Evolutionary conservation across 2,888 invertebrate genomes (phyloP).

Genomic region (Oxyteleia sp.): DNA sequence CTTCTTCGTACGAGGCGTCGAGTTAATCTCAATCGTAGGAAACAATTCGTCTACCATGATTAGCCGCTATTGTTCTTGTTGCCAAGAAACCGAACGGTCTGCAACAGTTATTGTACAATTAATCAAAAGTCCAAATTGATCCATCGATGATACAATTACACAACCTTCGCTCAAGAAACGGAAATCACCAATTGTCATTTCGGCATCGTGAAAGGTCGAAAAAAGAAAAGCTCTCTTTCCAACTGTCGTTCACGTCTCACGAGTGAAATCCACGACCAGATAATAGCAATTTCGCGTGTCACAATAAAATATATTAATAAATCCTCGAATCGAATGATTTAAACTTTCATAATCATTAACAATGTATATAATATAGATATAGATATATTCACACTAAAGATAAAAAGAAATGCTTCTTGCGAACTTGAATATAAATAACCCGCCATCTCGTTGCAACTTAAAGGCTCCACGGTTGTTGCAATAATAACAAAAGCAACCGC

Average conservation of each 20-base stretch:
- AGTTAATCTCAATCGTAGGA: slow-evolving; percentile 50
- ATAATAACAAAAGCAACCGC: neutral
- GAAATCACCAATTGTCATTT: neutral
- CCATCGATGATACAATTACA: neutral
- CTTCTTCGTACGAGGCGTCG: too few species aligned
- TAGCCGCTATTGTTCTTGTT: slow-evolving; percentile 4
- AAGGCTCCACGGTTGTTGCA: neutral
- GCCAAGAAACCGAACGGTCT: slow-evolving; percentile 9
- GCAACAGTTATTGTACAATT: neutral
- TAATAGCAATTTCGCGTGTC: neutral
- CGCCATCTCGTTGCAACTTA: neutral
- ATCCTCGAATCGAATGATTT: slow-evolving; percentile 37
- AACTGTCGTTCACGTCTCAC: slow-evolving; percentile 20
- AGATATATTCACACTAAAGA: neutral
- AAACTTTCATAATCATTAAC: slow-evolving; percentile 49
- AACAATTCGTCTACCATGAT: slow-evolving; percentile 14
- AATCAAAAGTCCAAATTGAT: neutral
- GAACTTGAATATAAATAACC: neutral
- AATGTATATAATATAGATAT: slow-evolving; percentile 42
- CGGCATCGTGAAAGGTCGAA: neutral
- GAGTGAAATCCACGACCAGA: slow-evolving; percentile 35
- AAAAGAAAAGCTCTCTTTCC: slow-evolving; percentile 14
- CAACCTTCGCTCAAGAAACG: neutral
- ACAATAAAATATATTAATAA: slow-evolving; percentile 23
- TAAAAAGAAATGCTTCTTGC: neutral